These are phyloP conservation scores for Nephila pilipes DNA, from an alignment of 1,140 invertebrate species.

Conservation along the genomic window DNA sequence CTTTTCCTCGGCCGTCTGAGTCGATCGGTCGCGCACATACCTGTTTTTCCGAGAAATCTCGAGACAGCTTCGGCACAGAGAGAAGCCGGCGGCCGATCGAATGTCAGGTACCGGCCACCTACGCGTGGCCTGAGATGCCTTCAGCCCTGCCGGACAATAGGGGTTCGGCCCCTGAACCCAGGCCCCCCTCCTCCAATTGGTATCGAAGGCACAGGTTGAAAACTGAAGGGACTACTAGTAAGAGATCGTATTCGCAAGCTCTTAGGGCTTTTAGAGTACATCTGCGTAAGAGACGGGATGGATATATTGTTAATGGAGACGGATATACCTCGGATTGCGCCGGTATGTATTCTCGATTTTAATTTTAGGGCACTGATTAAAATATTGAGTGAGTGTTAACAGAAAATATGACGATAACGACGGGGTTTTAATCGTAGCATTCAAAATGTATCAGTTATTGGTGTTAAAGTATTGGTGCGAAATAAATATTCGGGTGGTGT, in stretches of 20 bases:
- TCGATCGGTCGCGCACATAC: constrained; percentile 8
- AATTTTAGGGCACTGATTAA: no score
- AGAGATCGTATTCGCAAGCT: constrained; percentile 57
- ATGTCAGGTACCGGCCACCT: background rate
- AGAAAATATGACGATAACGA: no score
- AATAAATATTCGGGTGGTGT: no score
- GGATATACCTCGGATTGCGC: constrained; percentile 56
- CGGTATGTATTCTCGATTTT: constrained; percentile 4
- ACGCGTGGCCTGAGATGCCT: constrained; percentile 19
- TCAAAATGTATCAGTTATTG: no score
- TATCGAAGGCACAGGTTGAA: background rate
- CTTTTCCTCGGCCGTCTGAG: constrained; percentile 17
- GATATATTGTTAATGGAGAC: constrained; percentile 46
- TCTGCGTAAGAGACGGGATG: constrained; percentile 54
- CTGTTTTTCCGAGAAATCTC: background rate
- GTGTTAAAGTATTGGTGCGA: no score
- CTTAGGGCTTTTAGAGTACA: constrained; percentile 51
- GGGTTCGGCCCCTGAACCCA: background rate
- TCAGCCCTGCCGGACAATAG: background rate
- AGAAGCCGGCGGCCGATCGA: constrained; percentile 15
- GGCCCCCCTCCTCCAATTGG: background rate
- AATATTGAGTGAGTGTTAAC: no score
- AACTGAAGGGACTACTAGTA: background rate
- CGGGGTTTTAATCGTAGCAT: no score
- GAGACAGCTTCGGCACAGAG: background rate